These are phyloP conservation scores for Amphiprion ocellaris DNA, from an alignment of 2,113 vertebrate genomes.

Conservation along the genomic window DNA sequence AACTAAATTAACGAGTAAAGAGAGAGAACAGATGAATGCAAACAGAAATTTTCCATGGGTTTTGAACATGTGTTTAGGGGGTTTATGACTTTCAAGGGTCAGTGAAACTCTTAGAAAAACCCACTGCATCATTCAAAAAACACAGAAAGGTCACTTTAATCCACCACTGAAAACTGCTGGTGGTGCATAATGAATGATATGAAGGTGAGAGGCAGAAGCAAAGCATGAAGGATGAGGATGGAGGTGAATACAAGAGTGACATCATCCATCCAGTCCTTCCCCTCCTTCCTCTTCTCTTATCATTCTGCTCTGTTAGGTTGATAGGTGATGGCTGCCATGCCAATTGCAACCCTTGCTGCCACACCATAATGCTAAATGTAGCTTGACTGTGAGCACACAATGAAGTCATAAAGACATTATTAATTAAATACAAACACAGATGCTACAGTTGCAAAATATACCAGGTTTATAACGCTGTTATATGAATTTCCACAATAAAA, in stretches of 20 bases:
- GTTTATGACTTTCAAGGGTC: conserved; percentile 29
- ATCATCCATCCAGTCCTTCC: conserved; percentile 17
- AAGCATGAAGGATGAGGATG: conserved; percentile 20
- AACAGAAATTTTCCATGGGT: conserved; percentile 2
- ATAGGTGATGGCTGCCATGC: neutral
- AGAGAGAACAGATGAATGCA: neutral
- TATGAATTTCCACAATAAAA: conserved; percentile 12
- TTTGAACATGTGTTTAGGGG: conserved; percentile 5
- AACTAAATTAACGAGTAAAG: neutral
- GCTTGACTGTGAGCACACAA: neutral
- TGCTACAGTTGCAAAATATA: neutral
- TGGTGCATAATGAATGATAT: conserved; percentile 6
- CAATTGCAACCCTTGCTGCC: neutral
- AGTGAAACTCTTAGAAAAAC: neutral
- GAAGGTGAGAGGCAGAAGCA: neutral
- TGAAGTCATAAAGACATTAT: conserved; percentile 5
- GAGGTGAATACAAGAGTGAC: conserved; percentile 18
- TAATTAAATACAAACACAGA: neutral
- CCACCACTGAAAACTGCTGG: conserved; percentile 10
- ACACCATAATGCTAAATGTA: conserved; percentile 4
- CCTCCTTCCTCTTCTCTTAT: neutral
- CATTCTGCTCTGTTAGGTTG: conserved; percentile 4
- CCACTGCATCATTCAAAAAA: neutral
- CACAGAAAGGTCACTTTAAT: neutral
- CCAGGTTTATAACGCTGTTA: conserved; percentile 3